A percentile compares a stretch with the other conserved stretches of the same genome.
These are phyloP conservation scores for Calephelis virginiensis DNA, from an alignment of 1,140 invertebrate genomes.

Conservation along the genomic window DNA sequence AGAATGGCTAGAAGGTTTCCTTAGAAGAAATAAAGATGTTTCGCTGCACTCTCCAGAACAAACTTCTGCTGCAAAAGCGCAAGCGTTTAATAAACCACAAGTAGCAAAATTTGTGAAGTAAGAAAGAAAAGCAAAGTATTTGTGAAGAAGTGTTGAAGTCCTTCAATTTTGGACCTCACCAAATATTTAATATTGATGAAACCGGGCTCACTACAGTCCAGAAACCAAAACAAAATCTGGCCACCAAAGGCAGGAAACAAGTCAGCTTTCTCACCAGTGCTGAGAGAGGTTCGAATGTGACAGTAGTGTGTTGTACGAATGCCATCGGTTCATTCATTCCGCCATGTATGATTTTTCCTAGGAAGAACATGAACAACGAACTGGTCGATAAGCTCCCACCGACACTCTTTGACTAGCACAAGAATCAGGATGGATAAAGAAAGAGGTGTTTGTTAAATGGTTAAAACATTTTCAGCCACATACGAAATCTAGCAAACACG, in stretches of 20 bases:
- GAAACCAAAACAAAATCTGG: slow-evolving; percentile 12
- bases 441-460: slow-evolving; percentile 40
- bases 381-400: slow-evolving; percentile 55
- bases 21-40: no score
- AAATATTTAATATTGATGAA: slow-evolving; percentile 25
- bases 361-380: slow-evolving; percentile 52
- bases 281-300: slow-evolving; percentile 51
- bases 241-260: slow-evolving; percentile 40
- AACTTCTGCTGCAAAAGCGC: no score
- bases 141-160: no score
- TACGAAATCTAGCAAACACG: slow-evolving; percentile 22
- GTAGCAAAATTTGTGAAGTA: no score
- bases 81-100: no score
- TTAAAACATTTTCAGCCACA: slow-evolving; percentile 26
- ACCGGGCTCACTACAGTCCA: not conserved
- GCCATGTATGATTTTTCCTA: slow-evolving; percentile 52
- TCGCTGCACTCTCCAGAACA: no score
- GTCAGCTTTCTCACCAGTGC: slow-evolving; percentile 47
- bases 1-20: no score
- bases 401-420: slow-evolving; percentile 55
- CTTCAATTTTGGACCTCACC: not conserved
- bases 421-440: slow-evolving; percentile 49
- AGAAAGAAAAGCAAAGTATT: no score
- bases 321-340: slow-evolving; percentile 50
- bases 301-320: slow-evolving; percentile 46